A percentile compares a stretch with the other conserved stretches of the same genome.
phyloP scores from a whole-genome alignment of 2,113 vertebrate genomes.

The Corydoras maculifer region DNA sequence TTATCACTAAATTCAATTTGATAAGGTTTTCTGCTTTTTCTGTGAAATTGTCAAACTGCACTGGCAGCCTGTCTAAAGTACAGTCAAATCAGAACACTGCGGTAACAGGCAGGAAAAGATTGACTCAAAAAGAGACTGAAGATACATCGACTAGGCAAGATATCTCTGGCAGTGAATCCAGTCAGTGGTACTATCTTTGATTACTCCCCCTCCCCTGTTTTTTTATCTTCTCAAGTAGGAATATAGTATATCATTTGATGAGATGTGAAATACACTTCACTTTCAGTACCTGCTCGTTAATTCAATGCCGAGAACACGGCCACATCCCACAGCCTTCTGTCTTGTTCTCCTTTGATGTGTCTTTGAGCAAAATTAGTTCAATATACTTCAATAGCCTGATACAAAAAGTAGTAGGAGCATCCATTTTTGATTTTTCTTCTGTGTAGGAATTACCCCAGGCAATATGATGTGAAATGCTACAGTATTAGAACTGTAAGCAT shows the following conservation, averaged over 20 bases:
- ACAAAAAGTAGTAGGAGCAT: constrained; percentile 36
- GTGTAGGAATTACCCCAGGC: constrained; percentile 42
- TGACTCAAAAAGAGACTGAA: neutral
- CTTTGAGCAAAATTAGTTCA: constrained; percentile 35
- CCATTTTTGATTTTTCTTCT: constrained; percentile 45
- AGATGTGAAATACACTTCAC: neutral
- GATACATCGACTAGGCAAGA: neutral
- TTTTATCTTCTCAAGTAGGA: neutral
- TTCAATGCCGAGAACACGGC: neutral
- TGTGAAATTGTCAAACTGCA: too few species aligned
- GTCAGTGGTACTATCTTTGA: neutral
- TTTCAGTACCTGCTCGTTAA: neutral
- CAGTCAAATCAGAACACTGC: too few species aligned
- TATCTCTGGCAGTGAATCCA: neutral
- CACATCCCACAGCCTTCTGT: constrained; percentile 4
- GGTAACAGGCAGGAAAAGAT: neutral
- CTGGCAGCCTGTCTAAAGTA: too few species aligned
- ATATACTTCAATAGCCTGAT: constrained; percentile 46
- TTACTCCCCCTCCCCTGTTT: neutral
- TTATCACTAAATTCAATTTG: too few species aligned
- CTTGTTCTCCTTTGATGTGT: constrained; percentile 31
- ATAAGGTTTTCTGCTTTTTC: too few species aligned
- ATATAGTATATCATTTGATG: neutral
- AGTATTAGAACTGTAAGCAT: neutral
- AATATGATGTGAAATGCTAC: constrained; percentile 30